Evolutionary conservation across 2,797 vertebrate genomes (phyloP).

Genomic region (Coreius guichenoti): DNA sequence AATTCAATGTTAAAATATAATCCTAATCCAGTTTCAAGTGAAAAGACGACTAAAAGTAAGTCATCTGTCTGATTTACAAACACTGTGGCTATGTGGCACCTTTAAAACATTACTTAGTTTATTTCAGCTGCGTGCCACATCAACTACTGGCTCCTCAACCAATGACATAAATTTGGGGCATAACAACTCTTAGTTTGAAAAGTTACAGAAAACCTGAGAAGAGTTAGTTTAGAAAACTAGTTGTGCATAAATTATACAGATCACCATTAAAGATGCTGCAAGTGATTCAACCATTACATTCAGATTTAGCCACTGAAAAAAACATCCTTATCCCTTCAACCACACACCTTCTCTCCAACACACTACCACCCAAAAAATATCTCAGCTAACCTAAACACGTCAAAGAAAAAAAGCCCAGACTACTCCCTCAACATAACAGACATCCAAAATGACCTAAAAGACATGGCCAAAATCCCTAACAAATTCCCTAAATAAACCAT

Average conservation of each 20-base stretch:
- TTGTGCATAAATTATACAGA: slow-evolving; percentile 8
- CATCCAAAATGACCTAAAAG: not conserved
- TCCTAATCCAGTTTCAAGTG: not conserved
- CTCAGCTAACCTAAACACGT: not conserved
- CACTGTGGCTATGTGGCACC: not conserved
- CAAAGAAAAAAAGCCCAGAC: not conserved
- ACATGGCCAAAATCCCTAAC: not conserved
- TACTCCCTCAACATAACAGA: not conserved
- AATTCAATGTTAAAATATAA: not conserved
- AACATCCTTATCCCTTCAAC: not conserved
- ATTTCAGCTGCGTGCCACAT: not conserved
- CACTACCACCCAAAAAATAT: not conserved
- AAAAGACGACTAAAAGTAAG: not conserved
- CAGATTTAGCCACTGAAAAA: not conserved
- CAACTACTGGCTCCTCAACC: not conserved
- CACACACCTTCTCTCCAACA: not conserved
- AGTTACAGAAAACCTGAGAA: not conserved
- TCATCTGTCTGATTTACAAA: not conserved
- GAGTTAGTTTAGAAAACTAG: not conserved
- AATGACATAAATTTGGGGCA: not conserved
- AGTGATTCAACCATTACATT: not conserved
- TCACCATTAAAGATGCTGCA: not conserved
- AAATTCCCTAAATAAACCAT: not conserved
- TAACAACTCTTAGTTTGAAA: not conserved
- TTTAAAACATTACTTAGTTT: slow-evolving; percentile 2